Evolutionary conservation across 2,113 vertebrate species (phyloP), one percentile per base, ranked within the genome.

Genomic region (Caranx melampygus): DNA sequence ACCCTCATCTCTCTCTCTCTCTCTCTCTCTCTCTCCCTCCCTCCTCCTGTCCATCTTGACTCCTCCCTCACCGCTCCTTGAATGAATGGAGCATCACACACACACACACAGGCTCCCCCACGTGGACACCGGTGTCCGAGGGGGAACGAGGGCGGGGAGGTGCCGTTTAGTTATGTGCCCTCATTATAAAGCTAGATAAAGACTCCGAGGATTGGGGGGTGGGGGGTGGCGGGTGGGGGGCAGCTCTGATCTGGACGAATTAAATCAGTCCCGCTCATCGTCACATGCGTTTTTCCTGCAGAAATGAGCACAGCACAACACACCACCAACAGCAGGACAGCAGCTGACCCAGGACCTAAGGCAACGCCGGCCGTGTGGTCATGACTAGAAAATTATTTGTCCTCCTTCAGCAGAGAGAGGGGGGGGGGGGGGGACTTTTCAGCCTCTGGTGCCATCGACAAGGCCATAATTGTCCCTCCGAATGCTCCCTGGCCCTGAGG

Each of bases 21-120:
- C 66, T 14, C 54, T 62, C 79, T 49, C 59, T 64, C 62, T 37
- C 52, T 59, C 76, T 49, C 62, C 68, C 62, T 47, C 51, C 54
- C 45, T 47, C 80, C 60, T 49, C 60, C 74, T 67, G 72, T 82
- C 78, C 79, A 74, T 82, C 72, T 78, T 18, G 34, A 80, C 92
- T 91, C 91, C 88, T 87, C 89, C 92, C 85, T 91, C 91, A 87
- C 86, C 87, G 91, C 85, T 67, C 45, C 37, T 65, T 76, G 34
- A 65, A 65, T 44, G 35, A 74, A 35, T 4, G 4, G 13, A 62
- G 49, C 57, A 51, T 83, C 84, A 87, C 42, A 87, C 42, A 79
- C 84, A 87, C 42, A 87, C 42, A 79, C 45, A 84, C 71, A 76
- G 65, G 59, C 89, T 90, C 88, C 89, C 87, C 80, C 84, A 58